A percentile compares a stretch with the other conserved stretches of the same genome.
Evolutionary conservation across 2,797 vertebrate species (phyloP).

Genomic region (Danio aesculapii): DNA sequence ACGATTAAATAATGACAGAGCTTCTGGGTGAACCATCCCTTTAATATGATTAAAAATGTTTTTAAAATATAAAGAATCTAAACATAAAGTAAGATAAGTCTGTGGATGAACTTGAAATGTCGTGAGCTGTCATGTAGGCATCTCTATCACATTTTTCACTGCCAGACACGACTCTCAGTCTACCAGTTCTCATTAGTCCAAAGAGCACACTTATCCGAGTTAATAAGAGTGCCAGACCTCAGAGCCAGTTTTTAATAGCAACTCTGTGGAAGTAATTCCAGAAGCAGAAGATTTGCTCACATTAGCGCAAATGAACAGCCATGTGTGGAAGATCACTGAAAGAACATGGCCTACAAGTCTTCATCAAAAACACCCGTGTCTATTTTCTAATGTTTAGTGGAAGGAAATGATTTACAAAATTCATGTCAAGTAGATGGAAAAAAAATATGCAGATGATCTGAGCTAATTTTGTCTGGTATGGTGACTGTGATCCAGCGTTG

Average conservation of each 20-base stretch:
- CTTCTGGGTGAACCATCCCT: neutral
- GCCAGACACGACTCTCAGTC: conserved; percentile 11
- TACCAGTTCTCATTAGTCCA: conserved; percentile 16
- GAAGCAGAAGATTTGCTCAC: conserved; percentile 8
- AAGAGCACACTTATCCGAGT: neutral
- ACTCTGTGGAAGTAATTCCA: conserved; percentile 12
- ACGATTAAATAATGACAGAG: neutral
- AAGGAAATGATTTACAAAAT: conserved; percentile 2
- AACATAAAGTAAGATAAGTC: neutral
- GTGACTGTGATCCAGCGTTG: neutral
- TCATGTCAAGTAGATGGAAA: neutral
- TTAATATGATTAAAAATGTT: neutral
- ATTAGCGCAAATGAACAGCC: conserved; percentile 24
- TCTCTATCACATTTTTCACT: conserved; percentile 6
- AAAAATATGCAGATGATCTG: neutral
- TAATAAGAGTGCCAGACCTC: conserved; percentile 13
- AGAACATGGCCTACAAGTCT: neutral
- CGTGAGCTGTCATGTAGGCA: neutral
- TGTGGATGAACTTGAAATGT: no score
- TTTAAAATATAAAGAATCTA: conserved; percentile 4
- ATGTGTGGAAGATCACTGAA: neutral
- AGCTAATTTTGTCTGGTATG: neutral
- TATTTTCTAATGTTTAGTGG: neutral
- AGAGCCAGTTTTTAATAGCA: conserved; percentile 16
- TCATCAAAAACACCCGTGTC: neutral